These are phyloP conservation scores for Sandelia bainsii DNA, from an alignment of 2,797 vertebrate species.

Conservation along the genomic window DNA sequence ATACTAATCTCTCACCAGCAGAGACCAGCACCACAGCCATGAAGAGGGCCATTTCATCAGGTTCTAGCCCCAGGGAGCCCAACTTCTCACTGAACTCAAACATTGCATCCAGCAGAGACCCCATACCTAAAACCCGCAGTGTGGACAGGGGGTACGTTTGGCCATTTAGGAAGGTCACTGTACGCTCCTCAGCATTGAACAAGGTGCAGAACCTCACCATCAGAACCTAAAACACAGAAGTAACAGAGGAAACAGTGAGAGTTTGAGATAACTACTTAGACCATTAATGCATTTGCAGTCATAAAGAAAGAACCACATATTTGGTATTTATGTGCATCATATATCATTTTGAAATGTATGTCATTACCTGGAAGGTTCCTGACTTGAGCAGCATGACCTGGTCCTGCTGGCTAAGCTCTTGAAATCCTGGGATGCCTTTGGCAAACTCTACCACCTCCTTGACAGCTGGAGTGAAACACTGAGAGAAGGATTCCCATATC, in stretches of 20 bases:
- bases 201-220: conserved; percentile 88
- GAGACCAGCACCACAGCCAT: conserved; percentile 89
- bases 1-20: conserved; percentile 78
- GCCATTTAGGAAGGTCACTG: conserved; percentile 85
- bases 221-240: conserved; percentile 73
- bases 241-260: background rate
- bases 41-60: conserved; percentile 88
- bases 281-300: background rate
- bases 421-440: conserved; percentile 88
- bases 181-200: conserved; percentile 83
- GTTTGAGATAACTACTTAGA: conserved; percentile 9
- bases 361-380: conserved; percentile 87
- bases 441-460: conserved; percentile 89
- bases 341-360: conserved; percentile 1
- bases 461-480: conserved; percentile 88
- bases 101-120: conserved; percentile 84
- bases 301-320: conserved; percentile 1
- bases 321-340: conserved; percentile 1
- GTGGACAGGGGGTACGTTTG: conserved; percentile 82
- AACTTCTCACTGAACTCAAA: conserved; percentile 88
- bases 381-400: conserved; percentile 89
- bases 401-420: conserved; percentile 87
- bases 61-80: conserved; percentile 81
- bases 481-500: conserved; percentile 88
- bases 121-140: conserved; percentile 83